phyloP scores from a whole-genome alignment of 2,797 vertebrate species.

The Platyrinchus mystaceus region DNA sequence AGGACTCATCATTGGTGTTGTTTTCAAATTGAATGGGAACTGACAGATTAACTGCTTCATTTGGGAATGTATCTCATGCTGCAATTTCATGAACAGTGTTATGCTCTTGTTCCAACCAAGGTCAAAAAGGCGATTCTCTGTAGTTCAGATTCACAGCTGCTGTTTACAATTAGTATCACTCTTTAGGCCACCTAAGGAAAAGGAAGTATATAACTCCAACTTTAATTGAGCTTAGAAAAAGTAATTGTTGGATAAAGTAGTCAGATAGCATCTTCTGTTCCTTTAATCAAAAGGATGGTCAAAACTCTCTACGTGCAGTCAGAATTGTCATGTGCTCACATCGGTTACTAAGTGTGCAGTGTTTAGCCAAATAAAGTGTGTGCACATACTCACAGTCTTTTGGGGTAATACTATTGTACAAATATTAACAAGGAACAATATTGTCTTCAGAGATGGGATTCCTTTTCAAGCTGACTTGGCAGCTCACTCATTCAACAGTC shows the following conservation, averaged over 20 bases:
- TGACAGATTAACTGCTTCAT: background rate
- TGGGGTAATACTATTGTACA: background rate
- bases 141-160: background rate
- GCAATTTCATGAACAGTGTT: background rate
- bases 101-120: background rate
- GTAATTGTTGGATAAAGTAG: background rate
- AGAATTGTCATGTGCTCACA: background rate
- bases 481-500: background rate
- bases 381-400: background rate
- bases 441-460: background rate
- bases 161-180: background rate
- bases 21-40: background rate
- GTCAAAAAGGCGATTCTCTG: background rate
- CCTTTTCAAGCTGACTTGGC: background rate
- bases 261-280: background rate
- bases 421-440: background rate
- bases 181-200: background rate
- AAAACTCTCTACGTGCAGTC: background rate
- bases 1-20: background rate
- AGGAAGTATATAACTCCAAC: background rate
- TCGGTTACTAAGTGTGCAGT: background rate
- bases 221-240: background rate
- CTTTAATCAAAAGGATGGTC: background rate
- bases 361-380: background rate
- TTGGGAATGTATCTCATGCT: background rate